Base-by-base conservation (phyloP, 2,113 vertebrate genomes). In the Tinamus guttatus region DNA sequence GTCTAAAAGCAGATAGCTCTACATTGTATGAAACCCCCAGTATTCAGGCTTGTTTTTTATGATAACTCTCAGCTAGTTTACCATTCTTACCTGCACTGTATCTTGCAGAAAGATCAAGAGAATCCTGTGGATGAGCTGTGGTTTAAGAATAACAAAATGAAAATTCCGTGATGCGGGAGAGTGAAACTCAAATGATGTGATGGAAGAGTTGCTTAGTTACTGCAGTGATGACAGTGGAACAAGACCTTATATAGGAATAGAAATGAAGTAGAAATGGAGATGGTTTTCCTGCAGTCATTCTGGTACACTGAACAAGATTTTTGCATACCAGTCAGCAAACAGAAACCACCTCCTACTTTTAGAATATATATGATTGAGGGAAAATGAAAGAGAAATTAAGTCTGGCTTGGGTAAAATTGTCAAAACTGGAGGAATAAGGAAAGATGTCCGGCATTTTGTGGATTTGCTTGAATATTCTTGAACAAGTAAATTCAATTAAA, bases 191-290 rank as follows among this genome's bases (percentile, higher is more conserved):
- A 80, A 45, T 85, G 51, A 83, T 93, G 45, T 2, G 19, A 78
- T 75, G 41, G 18, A 81, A 78, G 51, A 90, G 45, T 90, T 96
- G 85, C 64, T 97, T 92, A 75, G 85, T 75, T 89, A 83, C 85
- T 96, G 52, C n/a, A 74, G 64, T 64, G 85, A 81, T 78, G 85
- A 40, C 51, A 88, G 51, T 59, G 49, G 25, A 60, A 84, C 32
- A 63, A 13, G 51, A 75, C 63, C 73, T 75, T 81, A 81, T 75
- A 71, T 30, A 81, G 76, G 83, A 81, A 74, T 45, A 85, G 80
- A 86, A 90, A 88, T 64, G 36, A 82, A 91, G 41, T 47, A 75
- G 49, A 79, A 77, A 82, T 75, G 54, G 47, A 75, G 82, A 74
- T 80, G 3, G 2, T 77, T 93, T 87, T 93, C 41, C 59, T 87